Percentiles rank a stretch among this genome's conserved stretches.
Conservation (phyloP, 1,140 invertebrate species). For the Atta colombica region DNA sequence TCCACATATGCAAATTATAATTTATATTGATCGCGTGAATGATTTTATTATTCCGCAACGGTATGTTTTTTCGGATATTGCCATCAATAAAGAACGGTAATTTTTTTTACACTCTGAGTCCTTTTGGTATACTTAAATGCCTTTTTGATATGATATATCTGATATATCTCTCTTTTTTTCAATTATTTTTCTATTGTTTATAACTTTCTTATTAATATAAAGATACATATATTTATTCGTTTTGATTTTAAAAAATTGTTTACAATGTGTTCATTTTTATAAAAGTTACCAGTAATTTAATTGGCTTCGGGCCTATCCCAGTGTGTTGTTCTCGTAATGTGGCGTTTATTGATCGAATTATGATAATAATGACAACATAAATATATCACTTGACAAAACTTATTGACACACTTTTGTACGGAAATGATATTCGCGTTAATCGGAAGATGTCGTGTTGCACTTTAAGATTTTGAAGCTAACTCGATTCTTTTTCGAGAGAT, state of each 20-base stretch:
- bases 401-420: background rate
- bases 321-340: too few relatives aligned
- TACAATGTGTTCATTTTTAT: too few relatives aligned
- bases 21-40: slow-evolving; percentile 37
- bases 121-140: too few relatives aligned
- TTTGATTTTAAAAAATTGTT: too few relatives aligned
- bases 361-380: background rate
- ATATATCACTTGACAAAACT: background rate
- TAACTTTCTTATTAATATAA: background rate
- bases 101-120: background rate
- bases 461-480: slow-evolving; percentile 55
- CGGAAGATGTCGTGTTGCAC: background rate
- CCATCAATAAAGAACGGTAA: background rate
- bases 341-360: background rate
- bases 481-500: slow-evolving; percentile 49
- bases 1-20: slow-evolving; percentile 45
- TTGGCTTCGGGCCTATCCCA: too few relatives aligned
- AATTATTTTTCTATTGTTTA: too few relatives aligned
- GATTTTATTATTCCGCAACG: background rate
- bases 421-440: background rate
- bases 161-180: too few relatives aligned
- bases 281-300: too few relatives aligned
- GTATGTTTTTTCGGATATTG: background rate
- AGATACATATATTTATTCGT: background rate
- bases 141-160: too few relatives aligned